Evolutionary conservation across 2,888 invertebrate species (phyloP), one percentile per base, ranked within the genome.

Genomic region (Cenopis cana): DNA sequence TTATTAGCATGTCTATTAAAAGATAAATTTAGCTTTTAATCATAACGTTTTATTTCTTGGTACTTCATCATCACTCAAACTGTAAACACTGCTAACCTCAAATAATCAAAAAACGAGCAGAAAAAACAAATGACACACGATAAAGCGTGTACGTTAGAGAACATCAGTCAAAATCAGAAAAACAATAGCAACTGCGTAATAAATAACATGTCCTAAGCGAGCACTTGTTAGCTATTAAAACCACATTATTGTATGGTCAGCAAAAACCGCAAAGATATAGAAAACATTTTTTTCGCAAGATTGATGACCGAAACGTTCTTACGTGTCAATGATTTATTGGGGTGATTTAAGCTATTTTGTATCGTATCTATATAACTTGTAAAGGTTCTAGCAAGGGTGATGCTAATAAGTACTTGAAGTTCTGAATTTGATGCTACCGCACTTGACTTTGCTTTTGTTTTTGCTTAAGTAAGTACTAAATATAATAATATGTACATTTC

Each of bases 121-220:
- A 59, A 65, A 69, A 82, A 84, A 83, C 79, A 82, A 87, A 85
- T 79, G 84, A 82, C 81, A 83, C 74, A 78, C 79, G 82, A 84
- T 85, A 85, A 89, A 85, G 82, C 82, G 72, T 73, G 74, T 81
- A 81, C 87, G 87, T 89, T 88, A 88, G 80, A 75, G 77, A 68
- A 76, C 88, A 86, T 89, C 87, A 87, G 81, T 90, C 90, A 89
- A 85, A 85, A 84, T 79, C 78, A 76, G 79, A 73, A 83, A 88
- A 90, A 70, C 89, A 90, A 90, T 88, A 82, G 89, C 85, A 86
- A 88, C 87, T 83, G 85, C 81, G 81, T 87, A 86, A 88, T 86
- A 85, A 86, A 88, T 86, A 83, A 84, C 81, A 73, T 81, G 82
- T 79, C 79, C 74, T 82, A 81, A 83, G 81, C 79, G 80, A 80